Percentiles rank a stretch among this genome's conserved stretches.
These are phyloP conservation scores for Eclectus roratus DNA, from an alignment of 2,113 vertebrate genomes.

Conservation along the genomic window DNA sequence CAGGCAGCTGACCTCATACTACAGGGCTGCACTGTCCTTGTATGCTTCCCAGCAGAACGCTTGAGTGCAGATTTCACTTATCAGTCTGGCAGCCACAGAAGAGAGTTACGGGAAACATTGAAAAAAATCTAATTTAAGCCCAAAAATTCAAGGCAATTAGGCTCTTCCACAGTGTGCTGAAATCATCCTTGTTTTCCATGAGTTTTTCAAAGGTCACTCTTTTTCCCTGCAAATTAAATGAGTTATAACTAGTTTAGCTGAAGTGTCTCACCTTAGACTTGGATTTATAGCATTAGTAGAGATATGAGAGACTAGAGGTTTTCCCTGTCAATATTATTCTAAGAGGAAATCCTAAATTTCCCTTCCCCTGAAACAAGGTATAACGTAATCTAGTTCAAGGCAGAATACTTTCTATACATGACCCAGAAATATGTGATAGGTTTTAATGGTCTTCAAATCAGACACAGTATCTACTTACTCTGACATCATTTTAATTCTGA, in stretches of 20 bases:
- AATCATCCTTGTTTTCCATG: background rate
- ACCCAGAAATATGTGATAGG: background rate
- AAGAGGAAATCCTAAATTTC: background rate
- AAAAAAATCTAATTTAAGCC: background rate
- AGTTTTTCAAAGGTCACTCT: background rate
- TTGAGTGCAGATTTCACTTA: background rate
- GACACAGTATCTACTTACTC: background rate
- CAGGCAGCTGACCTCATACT: background rate
- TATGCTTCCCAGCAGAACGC: background rate
- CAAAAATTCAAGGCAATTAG: background rate
- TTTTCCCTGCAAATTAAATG: background rate
- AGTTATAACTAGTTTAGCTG: background rate
- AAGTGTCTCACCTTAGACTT: background rate
- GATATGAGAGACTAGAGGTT: background rate
- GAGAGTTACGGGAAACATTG: background rate
- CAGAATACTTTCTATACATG: background rate
- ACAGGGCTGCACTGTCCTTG: accelerated
- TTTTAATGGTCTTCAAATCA: background rate
- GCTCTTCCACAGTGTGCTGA: background rate
- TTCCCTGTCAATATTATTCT: background rate
- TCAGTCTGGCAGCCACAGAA: background rate
- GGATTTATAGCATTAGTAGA: background rate
- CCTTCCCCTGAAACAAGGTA: background rate
- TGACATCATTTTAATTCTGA: background rate
- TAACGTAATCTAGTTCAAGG: background rate